A percentile compares a stretch with the other conserved stretches of the same genome.
Conservation (phyloP, 2,888 invertebrate species). For the Meiosimyza platycephala region DNA sequence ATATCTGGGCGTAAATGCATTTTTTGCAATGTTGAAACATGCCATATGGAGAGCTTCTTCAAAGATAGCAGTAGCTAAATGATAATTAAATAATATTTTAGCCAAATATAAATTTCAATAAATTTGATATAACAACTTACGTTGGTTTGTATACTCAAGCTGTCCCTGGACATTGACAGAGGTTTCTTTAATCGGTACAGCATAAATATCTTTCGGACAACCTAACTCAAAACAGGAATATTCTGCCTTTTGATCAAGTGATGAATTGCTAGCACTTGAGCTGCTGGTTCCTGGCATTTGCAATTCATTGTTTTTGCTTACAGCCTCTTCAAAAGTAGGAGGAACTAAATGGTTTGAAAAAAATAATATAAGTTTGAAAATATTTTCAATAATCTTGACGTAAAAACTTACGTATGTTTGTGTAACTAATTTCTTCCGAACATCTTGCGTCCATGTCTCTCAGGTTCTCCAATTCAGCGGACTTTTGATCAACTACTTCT, state of each 20-base stretch:
- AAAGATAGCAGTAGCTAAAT: conserved; percentile 43
- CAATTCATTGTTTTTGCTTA: too few species aligned
- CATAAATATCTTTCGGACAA: conserved; percentile 46
- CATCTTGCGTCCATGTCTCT: too few species aligned
- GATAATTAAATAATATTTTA: conserved; percentile 32
- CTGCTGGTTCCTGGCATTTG: conserved; percentile 36
- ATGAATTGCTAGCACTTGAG: background rate
- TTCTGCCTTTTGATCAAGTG: too few species aligned
- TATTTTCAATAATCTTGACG: background rate
- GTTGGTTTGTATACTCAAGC: conserved; percentile 21
- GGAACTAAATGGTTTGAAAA: background rate
- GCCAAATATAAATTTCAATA: conserved; percentile 43
- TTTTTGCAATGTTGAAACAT: conserved; percentile 42
- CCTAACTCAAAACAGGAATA: conserved; percentile 38
- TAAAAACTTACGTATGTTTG: conserved; percentile 47
- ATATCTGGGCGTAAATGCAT: conserved; percentile 53
- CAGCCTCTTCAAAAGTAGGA: too few species aligned
- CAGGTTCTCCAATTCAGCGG: too few species aligned
- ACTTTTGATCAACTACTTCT: conserved; percentile 14
- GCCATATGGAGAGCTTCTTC: conserved; percentile 57
- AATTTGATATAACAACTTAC: too few species aligned
- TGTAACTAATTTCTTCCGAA: conserved; percentile 23
- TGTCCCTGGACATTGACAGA: too few species aligned
- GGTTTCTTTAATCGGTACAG: conserved; percentile 49
- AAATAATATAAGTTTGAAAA: background rate